A percentile compares a stretch with the other conserved stretches of the same genome.
phyloP scores from a whole-genome alignment of 2,113 vertebrate species.

The Brachionichthys hirsutus region DNA sequence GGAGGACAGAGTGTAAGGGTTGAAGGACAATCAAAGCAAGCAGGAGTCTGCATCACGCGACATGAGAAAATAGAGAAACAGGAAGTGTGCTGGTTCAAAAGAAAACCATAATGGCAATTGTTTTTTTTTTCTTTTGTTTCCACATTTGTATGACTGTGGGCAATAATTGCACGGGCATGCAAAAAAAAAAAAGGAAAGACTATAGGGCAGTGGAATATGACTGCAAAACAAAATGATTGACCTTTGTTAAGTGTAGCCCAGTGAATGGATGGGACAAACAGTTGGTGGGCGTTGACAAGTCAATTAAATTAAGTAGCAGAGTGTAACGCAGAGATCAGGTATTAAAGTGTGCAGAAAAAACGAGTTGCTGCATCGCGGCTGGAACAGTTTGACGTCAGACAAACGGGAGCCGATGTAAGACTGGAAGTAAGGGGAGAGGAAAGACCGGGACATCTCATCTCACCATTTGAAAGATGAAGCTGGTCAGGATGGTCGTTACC shows the following conservation, averaged over 20 bases:
- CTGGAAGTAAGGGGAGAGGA: not conserved
- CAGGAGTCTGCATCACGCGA: not conserved
- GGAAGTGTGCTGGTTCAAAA: not conserved
- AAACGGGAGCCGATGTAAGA: not conserved
- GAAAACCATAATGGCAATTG: not conserved
- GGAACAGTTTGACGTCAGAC: slow-evolving; percentile 8
- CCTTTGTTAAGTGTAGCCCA: not conserved
- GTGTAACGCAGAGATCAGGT: not conserved
- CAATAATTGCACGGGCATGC: not conserved
- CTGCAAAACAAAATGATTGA: not conserved
- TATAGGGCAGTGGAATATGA: not conserved
- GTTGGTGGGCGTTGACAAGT: not conserved
- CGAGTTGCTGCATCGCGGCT: slow-evolving; percentile 10
- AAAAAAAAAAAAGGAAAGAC: slow-evolving; percentile 1
- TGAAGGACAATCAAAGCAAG: not conserved
- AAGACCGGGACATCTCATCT: slow-evolving; percentile 34
- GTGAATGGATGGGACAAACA: not conserved
- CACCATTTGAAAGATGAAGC: slow-evolving; percentile 95
- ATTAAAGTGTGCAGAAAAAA: slow-evolving; percentile 4
- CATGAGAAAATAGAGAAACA: too few relatives aligned
- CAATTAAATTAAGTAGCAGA: slow-evolving; percentile 1
- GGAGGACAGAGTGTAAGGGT: not conserved
- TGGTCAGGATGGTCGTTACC: slow-evolving; percentile 84
- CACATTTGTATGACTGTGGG: not conserved
- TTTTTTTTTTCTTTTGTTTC: not conserved